These are phyloP conservation scores for Ia io DNA, from an alignment of 2,113 vertebrate species.

Conservation along the genomic window DNA sequence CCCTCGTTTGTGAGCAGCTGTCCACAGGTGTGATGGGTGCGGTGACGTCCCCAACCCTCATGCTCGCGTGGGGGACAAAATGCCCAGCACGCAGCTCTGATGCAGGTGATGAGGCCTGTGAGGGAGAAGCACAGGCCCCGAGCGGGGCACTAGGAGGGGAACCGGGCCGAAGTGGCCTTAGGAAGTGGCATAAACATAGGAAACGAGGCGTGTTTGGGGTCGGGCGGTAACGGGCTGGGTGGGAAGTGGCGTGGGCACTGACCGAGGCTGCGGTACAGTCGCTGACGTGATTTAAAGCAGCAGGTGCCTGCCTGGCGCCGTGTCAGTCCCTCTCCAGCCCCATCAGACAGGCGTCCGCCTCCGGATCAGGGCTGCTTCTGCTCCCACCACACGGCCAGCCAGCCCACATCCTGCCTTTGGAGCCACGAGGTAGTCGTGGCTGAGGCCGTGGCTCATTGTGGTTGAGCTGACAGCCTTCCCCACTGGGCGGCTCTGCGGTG, in stretches of 20 bases:
- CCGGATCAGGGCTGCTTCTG: background rate
- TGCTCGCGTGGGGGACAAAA: background rate
- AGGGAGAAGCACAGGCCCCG: rapidly evolving
- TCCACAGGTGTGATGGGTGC: background rate
- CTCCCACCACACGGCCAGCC: background rate
- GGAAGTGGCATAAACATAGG: background rate
- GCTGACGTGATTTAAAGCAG: background rate
- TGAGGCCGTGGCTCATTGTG: background rate
- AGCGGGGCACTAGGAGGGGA: rapidly evolving
- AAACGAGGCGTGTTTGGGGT: background rate
- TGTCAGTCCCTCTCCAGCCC: background rate
- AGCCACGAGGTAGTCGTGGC: rapidly evolving
- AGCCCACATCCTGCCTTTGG: background rate
- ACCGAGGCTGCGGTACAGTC: background rate
- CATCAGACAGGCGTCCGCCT: background rate
- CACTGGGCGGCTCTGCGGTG: rapidly evolving
- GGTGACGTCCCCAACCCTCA: rapidly evolving
- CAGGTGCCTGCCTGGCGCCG: rapidly evolving
- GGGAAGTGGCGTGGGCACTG: background rate
- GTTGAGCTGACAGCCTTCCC: background rate
- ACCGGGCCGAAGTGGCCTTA: background rate
- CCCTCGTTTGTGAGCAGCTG: too few species aligned
- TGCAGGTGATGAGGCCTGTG: background rate
- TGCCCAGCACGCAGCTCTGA: rapidly evolving
- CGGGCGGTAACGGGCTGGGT: background rate